phyloP scores from a whole-genome alignment of 2,113 vertebrate species.

The Spermophilus dauricus region DNA sequence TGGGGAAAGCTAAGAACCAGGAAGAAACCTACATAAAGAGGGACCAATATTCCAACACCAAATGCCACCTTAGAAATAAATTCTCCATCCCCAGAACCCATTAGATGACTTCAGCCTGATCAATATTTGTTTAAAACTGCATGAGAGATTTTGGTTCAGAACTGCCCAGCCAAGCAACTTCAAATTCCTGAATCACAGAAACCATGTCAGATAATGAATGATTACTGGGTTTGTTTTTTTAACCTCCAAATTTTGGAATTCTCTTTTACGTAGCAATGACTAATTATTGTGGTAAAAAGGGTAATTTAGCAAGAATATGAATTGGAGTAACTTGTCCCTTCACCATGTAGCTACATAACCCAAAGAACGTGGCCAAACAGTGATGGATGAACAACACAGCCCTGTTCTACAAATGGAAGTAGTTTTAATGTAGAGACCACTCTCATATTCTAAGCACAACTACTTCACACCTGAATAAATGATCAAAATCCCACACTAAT shows the following conservation, averaged over 20 bases:
- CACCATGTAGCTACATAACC: neutral
- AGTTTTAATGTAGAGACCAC: neutral
- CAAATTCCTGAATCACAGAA: conserved; percentile 38
- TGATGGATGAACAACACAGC: neutral
- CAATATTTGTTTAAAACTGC: neutral
- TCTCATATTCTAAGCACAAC: conserved; percentile 15
- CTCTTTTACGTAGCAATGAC: neutral
- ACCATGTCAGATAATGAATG: neutral
- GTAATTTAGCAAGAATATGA: conserved; percentile 32
- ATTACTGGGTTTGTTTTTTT: neutral
- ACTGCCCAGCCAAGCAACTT: neutral
- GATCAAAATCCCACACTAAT: neutral
- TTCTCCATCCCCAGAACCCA: neutral
- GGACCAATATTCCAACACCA: neutral
- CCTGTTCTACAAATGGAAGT: neutral
- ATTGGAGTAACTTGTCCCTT: neutral
- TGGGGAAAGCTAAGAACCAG: neutral
- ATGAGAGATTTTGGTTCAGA: neutral
- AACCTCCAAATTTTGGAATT: neutral
- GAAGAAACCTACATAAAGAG: neutral
- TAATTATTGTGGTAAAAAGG: neutral
- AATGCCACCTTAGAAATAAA: neutral
- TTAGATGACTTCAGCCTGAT: neutral
- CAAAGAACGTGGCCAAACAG: neutral
- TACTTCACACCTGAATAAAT: neutral